A percentile compares a stretch with the other conserved stretches of the same genome.
These are phyloP conservation scores for Dendrolimus houi DNA, from an alignment of 2,888 invertebrate species.

Conservation along the genomic window DNA sequence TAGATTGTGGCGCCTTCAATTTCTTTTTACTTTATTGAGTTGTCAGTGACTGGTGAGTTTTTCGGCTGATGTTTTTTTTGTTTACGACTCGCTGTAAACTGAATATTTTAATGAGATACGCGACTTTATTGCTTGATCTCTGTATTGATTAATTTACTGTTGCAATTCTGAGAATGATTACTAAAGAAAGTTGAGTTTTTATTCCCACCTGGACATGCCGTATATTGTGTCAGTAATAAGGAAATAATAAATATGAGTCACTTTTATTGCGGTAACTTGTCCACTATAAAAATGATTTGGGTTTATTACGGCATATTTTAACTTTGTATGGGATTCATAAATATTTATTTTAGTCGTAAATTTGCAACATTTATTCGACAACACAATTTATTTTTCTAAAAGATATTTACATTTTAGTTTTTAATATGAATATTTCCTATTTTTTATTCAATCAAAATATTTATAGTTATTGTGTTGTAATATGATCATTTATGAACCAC, in stretches of 20 bases:
- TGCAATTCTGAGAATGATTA: neutral
- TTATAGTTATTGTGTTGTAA: too few relatives aligned
- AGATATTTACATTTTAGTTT: too few relatives aligned
- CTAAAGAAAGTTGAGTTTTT: neutral
- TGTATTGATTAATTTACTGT: neutral
- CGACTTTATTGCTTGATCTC: neutral
- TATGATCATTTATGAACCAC: too few relatives aligned
- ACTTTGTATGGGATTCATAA: neutral
- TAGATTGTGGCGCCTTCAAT: neutral
- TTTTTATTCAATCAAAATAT: too few relatives aligned
- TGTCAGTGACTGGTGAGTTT: neutral
- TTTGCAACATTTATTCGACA: neutral
- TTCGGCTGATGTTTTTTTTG: neutral
- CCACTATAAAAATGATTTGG: neutral
- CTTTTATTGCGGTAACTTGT: neutral
- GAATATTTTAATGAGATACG: neutral
- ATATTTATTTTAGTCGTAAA: neutral
- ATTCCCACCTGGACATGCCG: neutral
- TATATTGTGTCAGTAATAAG: neutral
- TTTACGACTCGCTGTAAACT: neutral
- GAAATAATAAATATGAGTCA: neutral
- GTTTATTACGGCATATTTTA: neutral
- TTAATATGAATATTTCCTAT: too few relatives aligned
- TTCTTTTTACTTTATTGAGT: slow-evolving; percentile 11
- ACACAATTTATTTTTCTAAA: neutral